Base-by-base conservation (phyloP, 2,113 vertebrate genomes). In the Phasianus colchicus region DNA sequence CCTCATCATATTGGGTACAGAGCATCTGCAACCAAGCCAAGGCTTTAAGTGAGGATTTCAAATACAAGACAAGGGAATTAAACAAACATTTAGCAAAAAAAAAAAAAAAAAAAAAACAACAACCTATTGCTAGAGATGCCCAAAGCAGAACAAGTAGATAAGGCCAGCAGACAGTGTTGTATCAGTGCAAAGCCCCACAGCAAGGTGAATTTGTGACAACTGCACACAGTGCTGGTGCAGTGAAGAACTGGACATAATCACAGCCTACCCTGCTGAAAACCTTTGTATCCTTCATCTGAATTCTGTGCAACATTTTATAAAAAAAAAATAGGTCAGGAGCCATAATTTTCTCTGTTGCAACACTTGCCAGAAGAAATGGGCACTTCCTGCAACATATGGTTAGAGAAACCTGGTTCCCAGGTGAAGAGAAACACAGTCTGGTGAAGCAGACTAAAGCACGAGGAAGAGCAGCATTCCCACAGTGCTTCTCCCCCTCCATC, bases 381-480 rank as follows among this genome's bases (percentile, higher is more conserved):
- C 24, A 16, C 48, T 79, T 48, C 30, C 52, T 90, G 25, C 55
- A 52, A 58, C 54, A 69, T 32, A 25, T 1, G 72, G 40, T 34
- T n/a, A 15, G 57, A 4, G 11, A 86, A 86, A 60, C 25, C 42
- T 55, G 20, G 27, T 38, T 81, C n/a, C 63, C 69, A 60, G 52
- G 30, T 9, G 21, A 40, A 72, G 67, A 70, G 79, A 74, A 76
- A 76, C 12, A n/a, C 55, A 75, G 69, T 45, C 29, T 43, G 1
- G 0, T 3, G 70, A 67, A 93, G 76, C 54, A 57, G 64, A 67
- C 30, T 54, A 9, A 34, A 12, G 21, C 3, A 14, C 74, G 85
- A 95, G 16, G 79, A 50, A 90, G 65, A 32, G 9, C 70, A 81
- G 70, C 38, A 75, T 84, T 91, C 83, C 76, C 65, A 89, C 66